Evolutionary conservation across 2,113 vertebrate species (phyloP).

Genomic region (Cacatua alba): DNA sequence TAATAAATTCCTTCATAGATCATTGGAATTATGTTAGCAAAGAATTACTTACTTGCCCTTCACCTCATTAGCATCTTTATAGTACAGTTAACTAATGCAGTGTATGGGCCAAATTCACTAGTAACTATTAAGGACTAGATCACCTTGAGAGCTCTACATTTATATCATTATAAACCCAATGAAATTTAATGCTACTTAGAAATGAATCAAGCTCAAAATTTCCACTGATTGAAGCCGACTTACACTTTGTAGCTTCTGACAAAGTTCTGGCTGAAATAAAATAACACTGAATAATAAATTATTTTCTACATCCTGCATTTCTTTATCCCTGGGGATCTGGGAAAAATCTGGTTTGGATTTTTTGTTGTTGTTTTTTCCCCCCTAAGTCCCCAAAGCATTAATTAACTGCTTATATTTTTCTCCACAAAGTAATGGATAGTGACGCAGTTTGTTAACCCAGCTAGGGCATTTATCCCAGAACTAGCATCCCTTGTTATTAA

Average conservation of each 20-base stretch:
- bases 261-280: slow-evolving; percentile 36
- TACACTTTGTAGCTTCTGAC: background rate
- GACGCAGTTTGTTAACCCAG: slow-evolving; percentile 35
- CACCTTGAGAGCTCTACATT: slow-evolving; percentile 50
- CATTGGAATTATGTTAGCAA: background rate
- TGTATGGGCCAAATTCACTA: background rate
- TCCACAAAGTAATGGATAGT: slow-evolving; percentile 29
- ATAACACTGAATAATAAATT: background rate
- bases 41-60: slow-evolving; percentile 18
- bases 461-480: slow-evolving; percentile 6
- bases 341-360: background rate
- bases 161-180: background rate
- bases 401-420: slow-evolving; percentile 62
- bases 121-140: slow-evolving; percentile 44
- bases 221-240: background rate
- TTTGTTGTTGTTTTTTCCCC: background rate
- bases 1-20: slow-evolving; percentile 7
- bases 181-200: slow-evolving; percentile 27
- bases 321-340: background rate
- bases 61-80: slow-evolving; percentile 32
- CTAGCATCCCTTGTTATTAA: slow-evolving; percentile 20
- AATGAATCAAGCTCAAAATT: slow-evolving; percentile 28
- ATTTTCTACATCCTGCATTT: slow-evolving; percentile 26
- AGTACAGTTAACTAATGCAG: slow-evolving; percentile 24
- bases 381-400: slow-evolving; percentile 42